Evolutionary conservation across 1,140 invertebrate genomes (phyloP).

Genomic region (Zaprionus capensis): DNA sequence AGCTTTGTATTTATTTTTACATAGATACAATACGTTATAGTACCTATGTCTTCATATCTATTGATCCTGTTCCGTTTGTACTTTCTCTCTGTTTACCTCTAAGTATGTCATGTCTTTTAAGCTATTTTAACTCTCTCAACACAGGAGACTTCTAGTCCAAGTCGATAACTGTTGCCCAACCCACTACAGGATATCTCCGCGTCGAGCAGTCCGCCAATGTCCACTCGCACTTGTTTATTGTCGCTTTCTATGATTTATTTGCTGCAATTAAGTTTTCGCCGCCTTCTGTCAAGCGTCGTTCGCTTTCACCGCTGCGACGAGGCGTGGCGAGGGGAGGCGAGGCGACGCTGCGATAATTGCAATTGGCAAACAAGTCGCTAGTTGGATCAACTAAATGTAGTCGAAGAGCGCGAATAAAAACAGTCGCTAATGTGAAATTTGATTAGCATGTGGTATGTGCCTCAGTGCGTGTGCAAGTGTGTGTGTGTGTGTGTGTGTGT

Average conservation of each 20-base stretch:
- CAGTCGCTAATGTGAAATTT: conserved; percentile 43
- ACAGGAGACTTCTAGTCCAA: background rate
- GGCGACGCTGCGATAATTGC: conserved; percentile 39
- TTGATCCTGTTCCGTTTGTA: too few relatives aligned
- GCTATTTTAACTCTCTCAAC: too few relatives aligned
- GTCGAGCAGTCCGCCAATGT: background rate
- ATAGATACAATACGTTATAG: too few relatives aligned
- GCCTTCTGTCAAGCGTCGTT: conserved; percentile 43
- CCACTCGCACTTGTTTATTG: conserved; percentile 3
- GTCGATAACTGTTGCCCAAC: background rate
- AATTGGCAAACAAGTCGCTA: conserved; percentile 33
- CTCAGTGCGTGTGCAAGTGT: background rate
- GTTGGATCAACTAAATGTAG: conserved; percentile 31
- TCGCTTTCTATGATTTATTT: conserved; percentile 68
- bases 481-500: background rate
- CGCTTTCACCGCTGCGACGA: conserved; percentile 21
- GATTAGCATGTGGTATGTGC: conserved; percentile 38
- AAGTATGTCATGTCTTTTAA: too few relatives aligned
- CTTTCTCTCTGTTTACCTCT: too few relatives aligned
- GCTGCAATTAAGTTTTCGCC: conserved; percentile 70
- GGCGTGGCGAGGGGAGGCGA: conserved; percentile 21
- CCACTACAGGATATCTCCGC: background rate
- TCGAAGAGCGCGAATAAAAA: conserved; percentile 31
- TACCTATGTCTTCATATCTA: too few relatives aligned
- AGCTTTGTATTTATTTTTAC: too few relatives aligned